These are phyloP conservation scores for Notiomystis cincta DNA, from an alignment of 2,113 vertebrate genomes.

Conservation along the genomic window DNA sequence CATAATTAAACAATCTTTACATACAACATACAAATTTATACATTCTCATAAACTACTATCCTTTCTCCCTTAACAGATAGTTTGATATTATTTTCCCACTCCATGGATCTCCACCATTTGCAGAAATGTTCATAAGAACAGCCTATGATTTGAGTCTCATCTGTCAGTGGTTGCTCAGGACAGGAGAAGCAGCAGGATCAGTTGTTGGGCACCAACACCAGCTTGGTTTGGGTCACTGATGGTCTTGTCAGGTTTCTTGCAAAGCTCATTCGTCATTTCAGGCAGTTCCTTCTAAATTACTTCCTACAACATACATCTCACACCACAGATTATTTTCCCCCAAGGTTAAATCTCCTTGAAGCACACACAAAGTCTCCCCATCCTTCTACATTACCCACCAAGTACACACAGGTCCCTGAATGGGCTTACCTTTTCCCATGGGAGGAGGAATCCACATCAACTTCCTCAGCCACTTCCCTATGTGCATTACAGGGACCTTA, in stretches of 20 bases:
- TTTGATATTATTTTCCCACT: neutral
- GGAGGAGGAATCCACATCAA: too few species aligned
- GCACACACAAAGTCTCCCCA: too few species aligned
- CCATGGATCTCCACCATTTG: neutral
- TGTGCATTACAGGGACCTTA: too few species aligned
- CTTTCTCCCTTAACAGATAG: neutral
- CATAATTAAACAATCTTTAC: neutral
- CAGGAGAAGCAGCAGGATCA: neutral
- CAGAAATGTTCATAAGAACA: neutral
- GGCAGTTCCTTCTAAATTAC: too few species aligned
- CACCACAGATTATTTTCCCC: too few species aligned
- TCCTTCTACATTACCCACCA: too few species aligned
- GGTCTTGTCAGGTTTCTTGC: neutral
- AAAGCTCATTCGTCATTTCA: too few species aligned
- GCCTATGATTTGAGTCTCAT: neutral
- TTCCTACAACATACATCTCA: too few species aligned
- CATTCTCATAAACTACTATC: neutral
- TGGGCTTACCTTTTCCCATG: too few species aligned
- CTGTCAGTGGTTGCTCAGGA: neutral
- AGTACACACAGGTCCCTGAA: too few species aligned
- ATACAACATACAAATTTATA: neutral
- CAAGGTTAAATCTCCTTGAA: too few species aligned
- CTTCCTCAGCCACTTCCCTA: too few species aligned
- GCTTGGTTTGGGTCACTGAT: neutral
- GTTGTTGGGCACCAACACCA: neutral